Evolutionary conservation across 2,888 invertebrate species (phyloP).

Genomic region (Tipula lateralis): DNA sequence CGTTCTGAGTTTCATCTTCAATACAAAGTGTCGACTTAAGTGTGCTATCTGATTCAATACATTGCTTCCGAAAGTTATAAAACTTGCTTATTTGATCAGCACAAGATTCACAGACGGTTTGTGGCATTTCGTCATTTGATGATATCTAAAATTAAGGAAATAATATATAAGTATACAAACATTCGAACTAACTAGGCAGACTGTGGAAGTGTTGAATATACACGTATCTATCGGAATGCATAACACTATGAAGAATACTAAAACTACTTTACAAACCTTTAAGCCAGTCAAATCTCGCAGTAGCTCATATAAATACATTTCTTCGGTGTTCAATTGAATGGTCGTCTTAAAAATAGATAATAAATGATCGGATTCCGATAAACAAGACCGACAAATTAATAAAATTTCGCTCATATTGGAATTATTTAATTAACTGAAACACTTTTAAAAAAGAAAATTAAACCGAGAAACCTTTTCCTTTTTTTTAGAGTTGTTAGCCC

Average conservation of each 20-base stretch:
- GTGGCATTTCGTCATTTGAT: not conserved
- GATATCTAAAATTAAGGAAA: not conserved
- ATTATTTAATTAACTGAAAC: not conserved
- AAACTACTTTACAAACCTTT: no score
- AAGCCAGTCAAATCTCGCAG: not conserved
- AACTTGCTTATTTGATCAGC: not conserved
- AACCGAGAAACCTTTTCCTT: conserved; percentile 24
- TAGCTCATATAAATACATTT: not conserved
- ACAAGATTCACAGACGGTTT: conserved; percentile 1
- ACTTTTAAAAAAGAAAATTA: not conserved
- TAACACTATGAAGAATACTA: no score
- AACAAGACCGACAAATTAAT: not conserved
- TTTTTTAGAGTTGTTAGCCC: not conserved
- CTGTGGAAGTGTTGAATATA: no score
- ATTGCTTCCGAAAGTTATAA: not conserved
- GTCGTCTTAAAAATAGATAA: not conserved
- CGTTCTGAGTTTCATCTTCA: not conserved
- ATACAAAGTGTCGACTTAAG: not conserved
- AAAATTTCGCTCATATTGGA: not conserved
- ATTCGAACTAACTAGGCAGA: not conserved
- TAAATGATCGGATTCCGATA: not conserved
- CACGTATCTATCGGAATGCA: no score
- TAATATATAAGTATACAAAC: not conserved
- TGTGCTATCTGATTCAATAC: not conserved
- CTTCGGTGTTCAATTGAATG: not conserved